A percentile compares a stretch with the other conserved stretches of the same genome.
Conservation (phyloP, 1,140 invertebrate species). For the Adelges cooleyi region DNA sequence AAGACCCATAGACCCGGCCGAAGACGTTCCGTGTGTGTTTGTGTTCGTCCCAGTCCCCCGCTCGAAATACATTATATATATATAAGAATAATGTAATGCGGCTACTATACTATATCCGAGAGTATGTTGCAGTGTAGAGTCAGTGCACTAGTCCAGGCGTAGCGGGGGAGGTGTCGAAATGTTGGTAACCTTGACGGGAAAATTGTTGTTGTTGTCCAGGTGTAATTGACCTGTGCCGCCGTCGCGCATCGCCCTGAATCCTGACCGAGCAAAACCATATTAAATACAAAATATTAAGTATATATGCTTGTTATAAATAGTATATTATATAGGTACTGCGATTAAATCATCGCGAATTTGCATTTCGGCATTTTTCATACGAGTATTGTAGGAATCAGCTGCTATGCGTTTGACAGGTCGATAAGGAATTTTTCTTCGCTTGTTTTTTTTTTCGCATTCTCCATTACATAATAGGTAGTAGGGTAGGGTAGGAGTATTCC, state of each 20-base stretch:
- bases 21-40: slow-evolving; percentile 13
- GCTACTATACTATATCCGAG: too few species aligned
- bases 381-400: too few species aligned
- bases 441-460: too few species aligned
- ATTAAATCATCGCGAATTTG: too few species aligned
- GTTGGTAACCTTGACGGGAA: slow-evolving; percentile 27
- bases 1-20: slow-evolving; percentile 24
- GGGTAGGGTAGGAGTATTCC: not conserved
- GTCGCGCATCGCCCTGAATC: not conserved
- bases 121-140: not conserved
- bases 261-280: not conserved
- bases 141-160: not conserved
- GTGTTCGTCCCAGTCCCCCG: not conserved
- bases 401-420: too few species aligned
- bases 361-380: too few species aligned
- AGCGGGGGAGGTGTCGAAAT: slow-evolving; percentile 25
- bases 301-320: too few species aligned
- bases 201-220: slow-evolving; percentile 24
- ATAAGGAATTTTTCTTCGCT: too few species aligned
- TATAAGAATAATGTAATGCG: too few species aligned
- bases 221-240: slow-evolving; percentile 25
- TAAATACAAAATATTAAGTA: too few species aligned
- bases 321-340: too few species aligned
- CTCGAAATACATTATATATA: too few species aligned
- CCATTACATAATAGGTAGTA: not conserved